Evolutionary conservation across 2,113 vertebrate genomes (phyloP).

Genomic region (Accipiter virgatus): DNA sequence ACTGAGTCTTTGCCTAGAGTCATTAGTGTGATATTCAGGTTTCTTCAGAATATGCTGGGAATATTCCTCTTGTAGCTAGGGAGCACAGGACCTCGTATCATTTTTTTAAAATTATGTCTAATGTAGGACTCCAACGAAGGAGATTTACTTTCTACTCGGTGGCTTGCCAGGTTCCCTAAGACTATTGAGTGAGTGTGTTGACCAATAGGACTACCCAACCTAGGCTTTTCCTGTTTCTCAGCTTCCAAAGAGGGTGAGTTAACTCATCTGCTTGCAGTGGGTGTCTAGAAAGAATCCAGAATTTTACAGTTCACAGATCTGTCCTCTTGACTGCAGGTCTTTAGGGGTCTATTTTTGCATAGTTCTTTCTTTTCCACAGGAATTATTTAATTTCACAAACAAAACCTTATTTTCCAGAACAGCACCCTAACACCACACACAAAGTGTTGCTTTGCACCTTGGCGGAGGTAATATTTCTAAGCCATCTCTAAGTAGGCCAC

Average conservation of each 20-base stretch:
- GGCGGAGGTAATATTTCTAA: not conserved
- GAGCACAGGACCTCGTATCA: fast-evolving
- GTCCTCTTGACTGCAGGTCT: not conserved
- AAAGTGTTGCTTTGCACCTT: not conserved
- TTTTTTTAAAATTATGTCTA: not conserved
- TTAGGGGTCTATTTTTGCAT: not conserved
- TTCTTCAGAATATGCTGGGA: not conserved
- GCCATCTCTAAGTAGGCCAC: not conserved
- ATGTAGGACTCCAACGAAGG: not conserved
- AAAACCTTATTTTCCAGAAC: not conserved
- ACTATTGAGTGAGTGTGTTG: not conserved
- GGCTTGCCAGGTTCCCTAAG: not conserved
- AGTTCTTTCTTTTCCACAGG: not conserved
- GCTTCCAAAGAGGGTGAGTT: not conserved
- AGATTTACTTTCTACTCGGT: not conserved
- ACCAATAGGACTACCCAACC: not conserved
- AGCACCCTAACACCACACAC: not conserved
- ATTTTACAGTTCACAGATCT: not conserved
- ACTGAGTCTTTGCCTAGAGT: not conserved
- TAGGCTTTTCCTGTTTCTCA: not conserved
- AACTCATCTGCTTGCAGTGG: not conserved
- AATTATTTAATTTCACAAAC: not conserved
- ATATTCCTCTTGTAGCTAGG: not conserved
- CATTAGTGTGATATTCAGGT: not conserved
- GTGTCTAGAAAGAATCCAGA: not conserved